Base-by-base conservation (phyloP, 2,113 vertebrate species). In the Bos indicus region DNA sequence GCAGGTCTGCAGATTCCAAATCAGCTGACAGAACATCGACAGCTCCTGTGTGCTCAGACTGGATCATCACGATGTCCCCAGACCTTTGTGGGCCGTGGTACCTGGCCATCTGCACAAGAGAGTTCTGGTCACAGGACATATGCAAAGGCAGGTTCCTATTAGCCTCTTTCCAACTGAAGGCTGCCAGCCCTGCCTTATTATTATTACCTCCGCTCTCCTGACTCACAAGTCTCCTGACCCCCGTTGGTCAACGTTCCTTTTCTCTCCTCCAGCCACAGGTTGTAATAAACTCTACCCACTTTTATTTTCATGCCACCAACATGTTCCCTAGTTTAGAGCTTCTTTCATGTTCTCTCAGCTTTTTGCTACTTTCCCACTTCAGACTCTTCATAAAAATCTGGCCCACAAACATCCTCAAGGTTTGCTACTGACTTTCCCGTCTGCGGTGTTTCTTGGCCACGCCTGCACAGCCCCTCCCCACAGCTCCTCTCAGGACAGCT, bases 1-100 rank as follows among this genome's bases (percentile, higher is more conserved):
- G 98, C 59, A 99, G 98, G 64, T 99, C 99, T 97, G 98, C 90
- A 97, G 98, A 98, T 94, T 99, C 99, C 97, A 99, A 96, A 77
- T 99, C 99, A 96, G 98, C 97, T 33, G 99, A 98, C 67, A 99
- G 98, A 62, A 99, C 96, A 91, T 99, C 99, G 14, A 99, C 95
- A 62, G 98, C 98, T 93, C 99, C 99, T 88, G 98, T 99, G 92
- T 99, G 99, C 97, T 99, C 98, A 4, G 99, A 99, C 97, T 99
- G 99, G 98, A 99, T 99, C 99, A 99, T 99, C 90, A 99, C 98
- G 25, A 99, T 98, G 97, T 99, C 99, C 46, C 99, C 99, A 95
- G 98, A 98, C 60, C 99, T 98, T 98, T 99, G 98, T 96, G 98
- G 98, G 95, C 98, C 48, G 40, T 97, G 98, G 86, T 98, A 98